Evolutionary conservation across 2,797 vertebrate species (phyloP), one percentile per base, ranked within the genome.

Genomic region (Thamnophis elegans): DNA sequence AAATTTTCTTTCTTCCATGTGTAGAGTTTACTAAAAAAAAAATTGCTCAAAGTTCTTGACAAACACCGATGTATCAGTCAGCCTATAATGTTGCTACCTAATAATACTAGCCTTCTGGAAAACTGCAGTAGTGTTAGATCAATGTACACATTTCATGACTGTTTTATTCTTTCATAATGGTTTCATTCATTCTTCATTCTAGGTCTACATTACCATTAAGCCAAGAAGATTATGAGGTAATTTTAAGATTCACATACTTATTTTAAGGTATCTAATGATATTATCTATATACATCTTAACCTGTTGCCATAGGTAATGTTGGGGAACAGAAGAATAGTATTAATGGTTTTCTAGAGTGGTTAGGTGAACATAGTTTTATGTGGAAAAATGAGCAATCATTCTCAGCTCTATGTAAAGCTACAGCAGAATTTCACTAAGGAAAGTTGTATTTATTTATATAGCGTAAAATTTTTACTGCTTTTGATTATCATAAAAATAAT

Each of bases 201-300:
- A 99, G 99, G 97, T 99, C 99, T 18, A 99, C 99, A 0, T 98
- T 99, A 97, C 99, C 99, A 97, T 98, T 98, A 94, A 99, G 98
- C 95, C 98, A 99, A 94, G 99, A 99, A 97, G 98, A 98, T 95
- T 99, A 99, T 97, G 98, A 99, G 98, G 99, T 99, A 98, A 97
- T 94, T 88, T 88, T 54, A 91, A 36, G 16, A 85, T 90, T 94
- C 4, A 36, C 16, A 12, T 13, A 92, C 95, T 55, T 93, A 94
- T 58, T 95, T 93, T 87, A 92, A 85, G n/a, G 14, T 56, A 42
- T 53, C 12, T 51, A 65, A 42, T 86, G 16, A 22, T 92, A 25
- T 89, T 10, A 91, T 62, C n/a, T 95, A 94, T 91, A 59, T 85
- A 78, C 87, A 51, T 60, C 88, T 78, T 93, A 14, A 93, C 93